These are phyloP conservation scores for Brachionus manjavacas DNA, from an alignment of 1,140 invertebrate species.

Conservation along the genomic window DNA sequence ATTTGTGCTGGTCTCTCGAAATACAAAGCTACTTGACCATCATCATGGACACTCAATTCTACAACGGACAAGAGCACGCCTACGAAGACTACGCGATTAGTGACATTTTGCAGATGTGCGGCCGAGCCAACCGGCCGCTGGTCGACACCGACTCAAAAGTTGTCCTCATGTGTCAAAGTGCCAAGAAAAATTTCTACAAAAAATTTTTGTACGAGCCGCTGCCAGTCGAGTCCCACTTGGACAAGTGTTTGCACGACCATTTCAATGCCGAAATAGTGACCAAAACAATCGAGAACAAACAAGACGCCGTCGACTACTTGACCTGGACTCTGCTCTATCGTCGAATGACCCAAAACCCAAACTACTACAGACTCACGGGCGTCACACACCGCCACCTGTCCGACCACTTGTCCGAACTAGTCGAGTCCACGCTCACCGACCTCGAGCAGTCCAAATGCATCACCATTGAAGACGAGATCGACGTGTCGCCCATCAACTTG, in stretches of 20 bases:
- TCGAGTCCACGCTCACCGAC: conserved; percentile 89
- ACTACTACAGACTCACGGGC: conserved; percentile 93
- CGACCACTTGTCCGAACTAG: conserved; percentile 94
- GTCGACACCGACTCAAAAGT: conserved; percentile 86
- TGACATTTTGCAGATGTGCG: conserved; percentile 95
- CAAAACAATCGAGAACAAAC: conserved; percentile 99
- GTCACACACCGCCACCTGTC: conserved; percentile 93
- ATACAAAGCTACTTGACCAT: conserved; percentile 85
- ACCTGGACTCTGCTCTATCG: conserved; percentile 99
- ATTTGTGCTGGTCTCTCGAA: conserved; percentile 83
- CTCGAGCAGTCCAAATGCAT: conserved; percentile 97
- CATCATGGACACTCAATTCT: conserved; percentile 94
- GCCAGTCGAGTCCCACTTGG: conserved; percentile 92
- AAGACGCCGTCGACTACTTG: conserved; percentile 97
- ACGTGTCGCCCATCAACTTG: conserved; percentile 87
- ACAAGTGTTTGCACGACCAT: conserved; percentile 95
- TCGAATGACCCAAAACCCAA: conserved; percentile 94
- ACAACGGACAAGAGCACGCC: conserved; percentile 78
- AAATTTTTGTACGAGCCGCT: conserved; percentile 96
- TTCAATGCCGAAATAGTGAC: conserved; percentile 99
- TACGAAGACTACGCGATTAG: conserved; percentile 96
- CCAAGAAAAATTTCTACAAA: conserved; percentile 97
- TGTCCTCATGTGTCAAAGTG: conserved; percentile 90
- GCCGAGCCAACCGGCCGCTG: conserved; percentile 69
- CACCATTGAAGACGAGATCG: conserved; percentile 94